Base-by-base conservation (phyloP, 1,140 invertebrate genomes). In the Dendroctonus ponderosae region DNA sequence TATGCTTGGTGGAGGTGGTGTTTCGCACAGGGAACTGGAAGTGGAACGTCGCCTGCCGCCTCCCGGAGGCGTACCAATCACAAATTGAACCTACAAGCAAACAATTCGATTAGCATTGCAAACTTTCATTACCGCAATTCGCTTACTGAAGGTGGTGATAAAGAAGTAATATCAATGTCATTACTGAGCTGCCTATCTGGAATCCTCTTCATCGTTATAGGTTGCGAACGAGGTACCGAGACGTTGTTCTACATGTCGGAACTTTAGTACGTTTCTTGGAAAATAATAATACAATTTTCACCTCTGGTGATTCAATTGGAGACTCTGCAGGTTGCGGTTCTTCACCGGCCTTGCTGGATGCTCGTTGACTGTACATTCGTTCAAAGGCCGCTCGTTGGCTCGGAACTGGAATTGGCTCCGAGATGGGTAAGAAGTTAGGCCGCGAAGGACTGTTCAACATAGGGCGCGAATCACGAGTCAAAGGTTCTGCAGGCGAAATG, bases 51-150 rank as follows among this genome's bases (percentile, higher is more conserved):
- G 83, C 71, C 87, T 84, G 40, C 81, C 82, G 71, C 86, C 85
- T 44, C 85, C 85, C 6, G 93, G 93, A 41, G 93, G 92, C 48
- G 93, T 93, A n/a, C 92, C 92, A 79, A 96, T 91, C 50, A 88
- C 88, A 80, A 95, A 96, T 75, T 94, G 92, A 53, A 93, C 87
- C 87, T 87, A 56, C 44, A 71, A 67, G 66, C 68, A 15, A 44
- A 63, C 54, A 6, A 39, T 39, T 56, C 7, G 6, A 56, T 9
- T 58, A 54, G 15, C 44, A 46, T 42, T 9, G 53, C 41, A 40
- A 11, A 39, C 40, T 38, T 56, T 8, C 12, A 40, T 41, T 9
- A 5, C 5, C 9, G 6, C 9, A 4, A 3, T 26, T n/a, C 1
- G 39, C 7, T 85, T 78, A 90, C 92, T 72, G 90, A 87, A 54